A percentile compares a stretch with the other conserved stretches of the same genome.
phyloP scores from a whole-genome alignment of 2,797 vertebrate species.

The Leontocebus nigricollis region DNA sequence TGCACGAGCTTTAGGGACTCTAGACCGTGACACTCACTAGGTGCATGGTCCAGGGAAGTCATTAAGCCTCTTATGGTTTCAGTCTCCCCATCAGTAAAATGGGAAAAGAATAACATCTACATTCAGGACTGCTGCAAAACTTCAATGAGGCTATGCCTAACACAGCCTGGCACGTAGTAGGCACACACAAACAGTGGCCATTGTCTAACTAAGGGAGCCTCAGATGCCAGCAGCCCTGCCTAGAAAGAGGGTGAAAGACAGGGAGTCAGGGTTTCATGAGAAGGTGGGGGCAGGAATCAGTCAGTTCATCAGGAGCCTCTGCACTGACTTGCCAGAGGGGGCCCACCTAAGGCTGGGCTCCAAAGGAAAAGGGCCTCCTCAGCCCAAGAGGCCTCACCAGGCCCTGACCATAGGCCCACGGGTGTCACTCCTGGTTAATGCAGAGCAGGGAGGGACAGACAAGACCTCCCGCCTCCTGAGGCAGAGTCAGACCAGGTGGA shows the following conservation, averaged over 20 bases:
- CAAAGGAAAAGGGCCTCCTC: not conserved
- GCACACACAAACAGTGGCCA: too few species aligned
- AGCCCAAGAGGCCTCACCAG: not conserved
- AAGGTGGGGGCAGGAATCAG: not conserved
- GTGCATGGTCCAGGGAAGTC: not conserved
- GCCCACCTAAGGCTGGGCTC: not conserved
- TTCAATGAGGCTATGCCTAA: not conserved
- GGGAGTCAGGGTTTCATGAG: not conserved
- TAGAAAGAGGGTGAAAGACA: not conserved
- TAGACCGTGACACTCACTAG: not conserved
- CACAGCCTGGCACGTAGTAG: not conserved
- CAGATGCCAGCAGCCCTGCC: not conserved
- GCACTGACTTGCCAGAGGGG: not conserved
- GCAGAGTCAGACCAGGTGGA: not conserved
- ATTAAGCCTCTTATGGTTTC: not conserved
- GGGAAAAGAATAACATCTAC: not conserved
- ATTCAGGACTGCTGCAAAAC: not conserved
- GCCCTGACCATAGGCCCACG: not conserved
- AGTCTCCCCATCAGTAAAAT: not conserved
- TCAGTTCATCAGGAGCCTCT: not conserved
- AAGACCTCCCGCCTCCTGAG: not conserved
- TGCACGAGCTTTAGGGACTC: not conserved
- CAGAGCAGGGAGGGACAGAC: not conserved
- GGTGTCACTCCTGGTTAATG: not conserved
- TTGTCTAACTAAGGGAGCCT: too few species aligned